A percentile compares a stretch with the other conserved stretches of the same genome.
Evolutionary conservation across 2,888 invertebrate genomes (phyloP).

Genomic region (Hetaerina titia): DNA sequence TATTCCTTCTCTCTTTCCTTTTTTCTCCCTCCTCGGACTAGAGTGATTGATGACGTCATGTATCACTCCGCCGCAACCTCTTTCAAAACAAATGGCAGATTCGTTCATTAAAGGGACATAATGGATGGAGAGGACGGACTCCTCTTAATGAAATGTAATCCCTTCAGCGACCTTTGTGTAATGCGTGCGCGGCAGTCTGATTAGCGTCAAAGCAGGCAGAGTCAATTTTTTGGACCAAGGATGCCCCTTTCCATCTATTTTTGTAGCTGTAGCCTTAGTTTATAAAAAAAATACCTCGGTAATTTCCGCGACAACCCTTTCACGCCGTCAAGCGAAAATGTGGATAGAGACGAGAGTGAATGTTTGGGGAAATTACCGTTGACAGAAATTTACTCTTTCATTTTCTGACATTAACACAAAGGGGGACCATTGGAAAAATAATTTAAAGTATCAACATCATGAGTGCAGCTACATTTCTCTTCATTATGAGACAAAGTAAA

Average conservation of each 20-base stretch:
- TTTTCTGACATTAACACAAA: no score
- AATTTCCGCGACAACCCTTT: not conserved
- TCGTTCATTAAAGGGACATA: not conserved
- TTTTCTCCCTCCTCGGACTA: not conserved
- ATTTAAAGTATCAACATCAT: no score
- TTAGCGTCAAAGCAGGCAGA: not conserved
- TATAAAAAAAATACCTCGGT: not conserved
- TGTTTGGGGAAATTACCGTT: no score
- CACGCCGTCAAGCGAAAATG: not conserved
- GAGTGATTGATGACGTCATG: not conserved
- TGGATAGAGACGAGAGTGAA: no score
- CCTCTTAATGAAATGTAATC: not conserved
- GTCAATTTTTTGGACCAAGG: not conserved
- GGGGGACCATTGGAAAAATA: no score
- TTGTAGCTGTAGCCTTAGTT: not conserved
- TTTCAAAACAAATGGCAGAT: not conserved
- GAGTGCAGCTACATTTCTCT: no score
- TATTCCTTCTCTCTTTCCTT: no score
- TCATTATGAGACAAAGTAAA: no score
- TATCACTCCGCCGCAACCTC: not conserved
- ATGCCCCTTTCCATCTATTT: not conserved
- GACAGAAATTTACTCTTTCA: no score
- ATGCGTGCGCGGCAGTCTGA: constrained; percentile 8
- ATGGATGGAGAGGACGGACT: no score
- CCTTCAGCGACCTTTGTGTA: not conserved